Evolutionary conservation across 2,888 invertebrate species (phyloP).

Genomic region (Clunio marinus): DNA sequence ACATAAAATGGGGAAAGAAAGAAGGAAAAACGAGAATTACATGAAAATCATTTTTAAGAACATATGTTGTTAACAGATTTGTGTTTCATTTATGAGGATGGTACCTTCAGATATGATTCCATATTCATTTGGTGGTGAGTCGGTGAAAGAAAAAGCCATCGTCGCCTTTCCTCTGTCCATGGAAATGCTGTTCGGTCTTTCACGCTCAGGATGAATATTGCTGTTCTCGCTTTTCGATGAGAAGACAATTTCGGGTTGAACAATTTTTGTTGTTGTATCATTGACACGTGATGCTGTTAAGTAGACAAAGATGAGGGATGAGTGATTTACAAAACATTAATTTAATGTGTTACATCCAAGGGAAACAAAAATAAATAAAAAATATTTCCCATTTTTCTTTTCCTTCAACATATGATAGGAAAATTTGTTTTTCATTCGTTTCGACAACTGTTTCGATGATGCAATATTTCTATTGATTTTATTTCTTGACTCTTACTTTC

Average conservation of each 20-base stretch:
- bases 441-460: neutral
- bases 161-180: slow-evolving; percentile 46
- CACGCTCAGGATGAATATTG: slow-evolving; percentile 8
- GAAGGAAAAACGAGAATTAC: neutral
- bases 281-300: slow-evolving; percentile 44
- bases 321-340: slow-evolving; percentile 22
- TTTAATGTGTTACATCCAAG: neutral
- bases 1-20: too few relatives aligned
- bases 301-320: neutral
- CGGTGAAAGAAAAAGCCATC: slow-evolving; percentile 50
- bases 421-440: neutral
- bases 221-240: slow-evolving; percentile 49
- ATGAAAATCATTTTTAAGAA: neutral
- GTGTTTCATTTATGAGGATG: too few relatives aligned
- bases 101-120: slow-evolving; percentile 41
- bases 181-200: slow-evolving; percentile 39
- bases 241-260: slow-evolving; percentile 49
- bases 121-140: slow-evolving; percentile 51
- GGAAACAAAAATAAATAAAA: neutral
- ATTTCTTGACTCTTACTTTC: slow-evolving; percentile 52
- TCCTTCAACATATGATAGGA: neutral
- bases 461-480: neutral
- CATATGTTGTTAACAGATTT: too few relatives aligned
- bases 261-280: slow-evolving; percentile 48
- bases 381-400: neutral